These are phyloP conservation scores for Ormyrus rosae DNA, from an alignment of 2,888 invertebrate genomes.

Conservation along the genomic window DNA sequence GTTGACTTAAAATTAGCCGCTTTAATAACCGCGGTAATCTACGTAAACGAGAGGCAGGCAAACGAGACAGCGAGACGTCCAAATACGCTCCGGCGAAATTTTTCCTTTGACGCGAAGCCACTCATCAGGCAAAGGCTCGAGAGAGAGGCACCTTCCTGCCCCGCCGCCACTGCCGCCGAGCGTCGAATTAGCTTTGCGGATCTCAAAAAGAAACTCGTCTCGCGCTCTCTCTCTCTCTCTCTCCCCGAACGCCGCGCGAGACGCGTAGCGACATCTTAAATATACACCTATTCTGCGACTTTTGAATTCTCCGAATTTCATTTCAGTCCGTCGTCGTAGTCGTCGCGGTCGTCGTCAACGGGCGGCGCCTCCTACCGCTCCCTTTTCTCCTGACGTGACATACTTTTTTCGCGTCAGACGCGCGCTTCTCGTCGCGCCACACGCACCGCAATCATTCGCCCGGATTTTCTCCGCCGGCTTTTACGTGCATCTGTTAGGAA, in stretches of 20 bases:
- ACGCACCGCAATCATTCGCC: conserved; percentile 30
- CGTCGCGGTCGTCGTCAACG: neutral
- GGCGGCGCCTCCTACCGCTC: neutral
- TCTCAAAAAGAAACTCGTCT: conserved; percentile 23
- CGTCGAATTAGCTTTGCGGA: conserved; percentile 45
- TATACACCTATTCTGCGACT: conserved; percentile 42
- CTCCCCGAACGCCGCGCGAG: neutral
- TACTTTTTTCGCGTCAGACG: conserved; percentile 49
- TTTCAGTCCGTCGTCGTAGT: conserved; percentile 17
- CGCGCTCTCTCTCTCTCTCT: neutral
- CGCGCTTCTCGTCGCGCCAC: neutral
- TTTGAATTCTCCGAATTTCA: conserved; percentile 49
- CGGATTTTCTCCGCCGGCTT: conserved; percentile 20
- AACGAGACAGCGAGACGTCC: neutral
- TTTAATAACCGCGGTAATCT: neutral
- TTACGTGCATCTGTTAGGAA: conserved; percentile 8
- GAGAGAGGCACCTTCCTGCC: conserved; percentile 6
- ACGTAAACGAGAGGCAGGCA: neutral
- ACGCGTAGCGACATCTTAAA: conserved; percentile 26
- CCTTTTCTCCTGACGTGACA: conserved; percentile 40
- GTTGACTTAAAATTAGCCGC: no score
- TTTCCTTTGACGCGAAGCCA: conserved; percentile 10
- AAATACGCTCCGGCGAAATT: conserved; percentile 22
- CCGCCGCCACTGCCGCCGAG: neutral
- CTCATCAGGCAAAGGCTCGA: conserved; percentile 1